Conservation (phyloP, 2,888 invertebrate species). For the Drosophila demipolita region DNA sequence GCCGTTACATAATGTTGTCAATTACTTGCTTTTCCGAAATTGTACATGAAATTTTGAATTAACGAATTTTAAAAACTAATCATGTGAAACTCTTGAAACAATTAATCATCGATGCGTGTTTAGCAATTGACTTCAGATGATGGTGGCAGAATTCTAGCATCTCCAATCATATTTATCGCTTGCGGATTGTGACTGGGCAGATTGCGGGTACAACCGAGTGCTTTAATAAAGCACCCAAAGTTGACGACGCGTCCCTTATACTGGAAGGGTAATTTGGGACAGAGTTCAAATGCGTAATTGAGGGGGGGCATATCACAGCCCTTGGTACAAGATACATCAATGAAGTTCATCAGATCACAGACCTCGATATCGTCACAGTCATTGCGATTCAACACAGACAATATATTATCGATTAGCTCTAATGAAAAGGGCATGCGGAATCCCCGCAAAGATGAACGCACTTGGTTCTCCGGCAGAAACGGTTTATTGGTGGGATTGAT, state of each 20-base stretch:
- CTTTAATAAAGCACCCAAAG: conserved; percentile 80
- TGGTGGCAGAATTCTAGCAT: conserved; percentile 43
- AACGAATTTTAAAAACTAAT: conserved; percentile 5
- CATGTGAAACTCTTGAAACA: conserved; percentile 17
- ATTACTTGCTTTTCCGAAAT: not conserved
- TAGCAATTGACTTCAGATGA: conserved; percentile 16
- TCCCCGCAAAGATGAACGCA: conserved; percentile 89
- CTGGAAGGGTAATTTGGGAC: conserved; percentile 82
- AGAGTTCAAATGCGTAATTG: conserved; percentile 83
- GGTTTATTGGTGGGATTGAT: conserved; percentile 87
- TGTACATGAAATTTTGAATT: conserved; percentile 42
- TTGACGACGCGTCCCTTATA: conserved; percentile 82
- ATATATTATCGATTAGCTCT: conserved; percentile 89
- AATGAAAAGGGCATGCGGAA: conserved; percentile 89
- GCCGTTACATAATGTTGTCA: not conserved
- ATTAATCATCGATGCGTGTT: not conserved
- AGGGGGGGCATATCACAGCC: conserved; percentile 81
- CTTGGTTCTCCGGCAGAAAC: conserved; percentile 86
- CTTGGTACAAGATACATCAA: conserved; percentile 88
- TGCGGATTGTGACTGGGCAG: conserved; percentile 31
- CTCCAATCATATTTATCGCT: conserved; percentile 27
- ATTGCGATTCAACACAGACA: conserved; percentile 87
- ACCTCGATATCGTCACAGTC: conserved; percentile 88
- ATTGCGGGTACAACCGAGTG: conserved; percentile 73
- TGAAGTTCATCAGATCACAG: conserved; percentile 89